phyloP scores from a whole-genome alignment of 2,797 vertebrate species.

The Philypnodon macrostomus region DNA sequence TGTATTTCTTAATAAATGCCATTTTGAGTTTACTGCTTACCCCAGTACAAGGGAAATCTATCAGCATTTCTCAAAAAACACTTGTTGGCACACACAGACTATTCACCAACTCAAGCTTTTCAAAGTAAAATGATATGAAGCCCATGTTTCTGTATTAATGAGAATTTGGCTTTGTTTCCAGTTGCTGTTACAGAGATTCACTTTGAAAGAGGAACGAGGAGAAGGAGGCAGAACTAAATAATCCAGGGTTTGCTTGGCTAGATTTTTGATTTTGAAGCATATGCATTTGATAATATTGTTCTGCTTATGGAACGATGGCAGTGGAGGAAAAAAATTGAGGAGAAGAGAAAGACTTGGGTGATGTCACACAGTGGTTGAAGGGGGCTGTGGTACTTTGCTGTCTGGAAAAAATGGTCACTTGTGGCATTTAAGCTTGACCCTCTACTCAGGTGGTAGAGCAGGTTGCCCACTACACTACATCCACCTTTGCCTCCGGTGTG shows the following conservation, averaged over 20 bases:
- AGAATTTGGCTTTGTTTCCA: slow-evolving; percentile 81
- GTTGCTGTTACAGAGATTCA: slow-evolving; percentile 71
- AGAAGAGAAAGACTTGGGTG: slow-evolving; percentile 18
- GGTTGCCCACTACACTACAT: too few relatives aligned
- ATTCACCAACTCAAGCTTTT: slow-evolving; percentile 50
- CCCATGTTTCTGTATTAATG: slow-evolving; percentile 82
- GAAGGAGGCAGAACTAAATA: slow-evolving; percentile 76
- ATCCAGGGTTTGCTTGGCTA: slow-evolving; percentile 81
- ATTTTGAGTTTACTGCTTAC: slow-evolving; percentile 28
- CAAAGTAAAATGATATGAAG: slow-evolving; percentile 68
- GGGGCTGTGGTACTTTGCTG: too few relatives aligned
- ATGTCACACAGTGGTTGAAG: slow-evolving; percentile 62
- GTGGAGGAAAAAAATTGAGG: slow-evolving; percentile 9
- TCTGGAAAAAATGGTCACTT: too few relatives aligned
- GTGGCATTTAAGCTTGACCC: too few relatives aligned
- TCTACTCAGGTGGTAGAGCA: too few relatives aligned
- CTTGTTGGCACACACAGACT: slow-evolving; percentile 43
- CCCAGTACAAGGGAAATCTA: slow-evolving; percentile 15
- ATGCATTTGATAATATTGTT: slow-evolving; percentile 82
- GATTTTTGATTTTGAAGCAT: slow-evolving; percentile 75
- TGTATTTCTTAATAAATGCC: slow-evolving; percentile 36
- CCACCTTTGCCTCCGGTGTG: too few relatives aligned
- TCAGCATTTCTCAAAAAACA: slow-evolving; percentile 3
- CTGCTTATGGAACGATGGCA: slow-evolving; percentile 17
- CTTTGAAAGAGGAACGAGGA: slow-evolving; percentile 52